A percentile compares a stretch with the other conserved stretches of the same genome.
phyloP scores from a whole-genome alignment of 2,888 invertebrate genomes.

The Tinea trinotella region DNA sequence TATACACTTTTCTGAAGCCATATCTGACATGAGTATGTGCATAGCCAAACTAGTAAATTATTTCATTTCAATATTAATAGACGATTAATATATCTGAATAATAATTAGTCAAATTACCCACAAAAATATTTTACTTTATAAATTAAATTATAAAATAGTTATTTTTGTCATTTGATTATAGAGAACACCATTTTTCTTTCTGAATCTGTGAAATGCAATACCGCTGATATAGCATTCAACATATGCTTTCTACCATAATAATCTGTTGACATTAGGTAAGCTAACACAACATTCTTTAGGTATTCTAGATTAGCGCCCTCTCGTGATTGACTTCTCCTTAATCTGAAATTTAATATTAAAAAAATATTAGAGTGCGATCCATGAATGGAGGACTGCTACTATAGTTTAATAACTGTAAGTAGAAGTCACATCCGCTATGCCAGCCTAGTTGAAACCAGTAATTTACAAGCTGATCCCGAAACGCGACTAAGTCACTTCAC shows the following conservation, averaged over 20 bases:
- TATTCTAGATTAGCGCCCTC: constrained; percentile 93
- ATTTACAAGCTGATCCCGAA: too few species aligned
- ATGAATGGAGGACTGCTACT: too few species aligned
- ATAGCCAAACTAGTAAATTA: too few species aligned
- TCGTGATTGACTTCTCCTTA: constrained; percentile 81
- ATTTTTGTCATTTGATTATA: constrained; percentile 22
- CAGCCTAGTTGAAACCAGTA: too few species aligned
- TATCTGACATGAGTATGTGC: too few species aligned
- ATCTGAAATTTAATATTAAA: constrained; percentile 43
- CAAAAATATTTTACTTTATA: background rate
- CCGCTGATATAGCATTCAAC: constrained; percentile 91
- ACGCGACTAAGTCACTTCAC: too few species aligned
- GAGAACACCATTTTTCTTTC: constrained; percentile 72
- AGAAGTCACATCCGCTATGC: too few species aligned
- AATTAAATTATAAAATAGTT: background rate
- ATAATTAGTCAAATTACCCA: background rate
- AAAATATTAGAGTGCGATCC: too few species aligned
- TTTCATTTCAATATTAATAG: too few species aligned
- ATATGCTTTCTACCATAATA: constrained; percentile 81
- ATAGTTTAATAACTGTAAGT: too few species aligned
- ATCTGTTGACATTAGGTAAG: constrained; percentile 82
- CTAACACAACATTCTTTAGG: constrained; percentile 90
- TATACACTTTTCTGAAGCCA: too few species aligned
- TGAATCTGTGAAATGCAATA: constrained; percentile 82
- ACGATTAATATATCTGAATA: background rate